phyloP scores from a whole-genome alignment of 2,797 vertebrate species.

The Anabas testudineus region DNA sequence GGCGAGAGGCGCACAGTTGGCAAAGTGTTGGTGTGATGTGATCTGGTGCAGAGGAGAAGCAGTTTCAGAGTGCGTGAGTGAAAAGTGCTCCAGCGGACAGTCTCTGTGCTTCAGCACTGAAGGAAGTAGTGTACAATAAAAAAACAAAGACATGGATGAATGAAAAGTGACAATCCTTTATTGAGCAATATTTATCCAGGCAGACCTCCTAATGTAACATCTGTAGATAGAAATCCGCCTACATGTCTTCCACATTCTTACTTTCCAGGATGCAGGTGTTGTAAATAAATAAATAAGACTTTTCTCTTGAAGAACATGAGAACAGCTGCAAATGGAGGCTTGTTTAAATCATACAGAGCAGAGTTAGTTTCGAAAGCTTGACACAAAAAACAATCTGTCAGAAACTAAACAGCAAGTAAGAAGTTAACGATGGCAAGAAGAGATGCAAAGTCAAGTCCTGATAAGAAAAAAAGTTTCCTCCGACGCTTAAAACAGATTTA shows the following conservation, averaged over 20 bases:
- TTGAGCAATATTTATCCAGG: constrained; percentile 57
- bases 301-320: constrained; percentile 48
- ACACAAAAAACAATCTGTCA: too few species aligned
- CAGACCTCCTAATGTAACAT: constrained; percentile 38
- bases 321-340: constrained; percentile 12
- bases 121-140: background rate
- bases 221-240: constrained; percentile 59
- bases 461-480: too few species aligned
- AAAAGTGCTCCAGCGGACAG: background rate
- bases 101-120: background rate
- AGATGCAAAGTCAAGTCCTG: too few species aligned
- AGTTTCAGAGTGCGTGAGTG: too few species aligned
- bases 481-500: too few species aligned
- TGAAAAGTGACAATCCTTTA: constrained; percentile 64
- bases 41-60: too few species aligned
- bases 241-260: constrained; percentile 31
- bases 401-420: too few species aligned
- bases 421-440: too few species aligned
- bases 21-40: too few species aligned
- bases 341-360: constrained; percentile 28
- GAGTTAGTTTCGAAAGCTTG: too few species aligned
- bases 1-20: background rate
- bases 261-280: constrained; percentile 31
- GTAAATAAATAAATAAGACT: constrained; percentile 74
- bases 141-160: background rate